Evolutionary conservation across 2,797 vertebrate genomes (phyloP).

Genomic region (Clarias pachynema): DNA sequence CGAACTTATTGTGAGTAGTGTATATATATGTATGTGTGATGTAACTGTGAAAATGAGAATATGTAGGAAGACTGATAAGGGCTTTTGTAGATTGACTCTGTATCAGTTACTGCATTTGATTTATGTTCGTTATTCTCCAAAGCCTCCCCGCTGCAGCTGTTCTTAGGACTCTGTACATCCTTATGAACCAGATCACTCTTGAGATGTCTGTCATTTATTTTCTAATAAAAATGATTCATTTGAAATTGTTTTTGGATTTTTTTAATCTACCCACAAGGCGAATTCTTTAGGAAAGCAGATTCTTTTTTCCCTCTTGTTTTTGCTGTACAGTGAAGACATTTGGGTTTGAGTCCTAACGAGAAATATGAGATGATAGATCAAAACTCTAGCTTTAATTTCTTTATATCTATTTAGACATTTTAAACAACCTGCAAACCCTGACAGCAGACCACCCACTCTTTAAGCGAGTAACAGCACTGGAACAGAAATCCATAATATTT

Average conservation of each 20-base stretch:
- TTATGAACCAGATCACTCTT: neutral
- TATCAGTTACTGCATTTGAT: neutral
- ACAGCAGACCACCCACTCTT: neutral
- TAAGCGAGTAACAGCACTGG: neutral
- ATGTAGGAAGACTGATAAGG: constrained; percentile 27
- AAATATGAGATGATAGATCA: neutral
- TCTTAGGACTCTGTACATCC: constrained; percentile 27
- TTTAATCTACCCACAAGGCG: neutral
- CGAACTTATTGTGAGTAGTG: too few species aligned
- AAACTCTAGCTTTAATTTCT: neutral
- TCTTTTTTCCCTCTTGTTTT: neutral
- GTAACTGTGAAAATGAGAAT: constrained; percentile 12
- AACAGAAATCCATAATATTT: neutral
- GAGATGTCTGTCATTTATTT: neutral
- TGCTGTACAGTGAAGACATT: neutral
- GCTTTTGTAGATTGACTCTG: constrained; percentile 1
- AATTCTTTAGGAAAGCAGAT: neutral
- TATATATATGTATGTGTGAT: constrained; percentile 10
- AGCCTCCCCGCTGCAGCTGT: constrained; percentile 42
- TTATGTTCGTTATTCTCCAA: constrained; percentile 23
- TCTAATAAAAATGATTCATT: neutral
- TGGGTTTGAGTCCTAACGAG: neutral
- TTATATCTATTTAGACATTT: neutral
- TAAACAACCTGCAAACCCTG: neutral
- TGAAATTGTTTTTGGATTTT: neutral